Conservation (phyloP, 2,888 invertebrate genomes). For the Boloria euphrosyne region DNA sequence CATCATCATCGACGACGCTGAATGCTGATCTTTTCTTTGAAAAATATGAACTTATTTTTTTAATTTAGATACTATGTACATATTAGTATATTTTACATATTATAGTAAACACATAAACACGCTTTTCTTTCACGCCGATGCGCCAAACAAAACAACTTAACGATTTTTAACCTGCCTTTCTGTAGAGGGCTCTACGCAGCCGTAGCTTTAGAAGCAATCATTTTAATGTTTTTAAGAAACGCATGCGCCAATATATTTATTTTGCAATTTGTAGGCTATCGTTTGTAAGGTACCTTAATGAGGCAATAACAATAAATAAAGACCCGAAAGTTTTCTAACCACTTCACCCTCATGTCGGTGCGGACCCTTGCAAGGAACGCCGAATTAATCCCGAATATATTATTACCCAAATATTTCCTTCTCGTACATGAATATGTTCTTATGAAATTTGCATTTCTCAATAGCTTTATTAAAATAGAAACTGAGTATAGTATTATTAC, state of each 20-base stretch:
- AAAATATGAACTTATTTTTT: too few species aligned
- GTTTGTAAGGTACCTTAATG: constrained; percentile 79
- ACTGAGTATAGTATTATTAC: neutral
- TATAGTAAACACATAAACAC: too few species aligned
- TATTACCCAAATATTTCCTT: constrained; percentile 47
- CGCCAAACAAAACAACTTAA: neutral
- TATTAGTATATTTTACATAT: too few species aligned
- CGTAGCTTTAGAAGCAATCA: constrained; percentile 10
- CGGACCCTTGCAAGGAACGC: constrained; percentile 74
- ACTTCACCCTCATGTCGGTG: constrained; percentile 63
- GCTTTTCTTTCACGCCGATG: too few species aligned
- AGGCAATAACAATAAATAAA: constrained; percentile 82
- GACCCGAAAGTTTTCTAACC: constrained; percentile 80
- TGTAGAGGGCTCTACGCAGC: constrained; percentile 6
- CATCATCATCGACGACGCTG: too few species aligned
- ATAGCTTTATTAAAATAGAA: constrained; percentile 31
- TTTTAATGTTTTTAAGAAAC: neutral
- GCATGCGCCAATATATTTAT: constrained; percentile 67
- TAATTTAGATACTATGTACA: too few species aligned
- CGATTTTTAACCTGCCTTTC: neutral
- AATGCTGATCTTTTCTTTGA: too few species aligned
- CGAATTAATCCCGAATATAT: constrained; percentile 64
- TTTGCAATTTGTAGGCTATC: constrained; percentile 80
- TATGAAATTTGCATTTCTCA: constrained; percentile 36
- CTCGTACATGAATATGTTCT: constrained; percentile 34